These are phyloP conservation scores for Malurus alboscapulatus DNA, from an alignment of 2,113 vertebrate species.

Conservation along the genomic window DNA sequence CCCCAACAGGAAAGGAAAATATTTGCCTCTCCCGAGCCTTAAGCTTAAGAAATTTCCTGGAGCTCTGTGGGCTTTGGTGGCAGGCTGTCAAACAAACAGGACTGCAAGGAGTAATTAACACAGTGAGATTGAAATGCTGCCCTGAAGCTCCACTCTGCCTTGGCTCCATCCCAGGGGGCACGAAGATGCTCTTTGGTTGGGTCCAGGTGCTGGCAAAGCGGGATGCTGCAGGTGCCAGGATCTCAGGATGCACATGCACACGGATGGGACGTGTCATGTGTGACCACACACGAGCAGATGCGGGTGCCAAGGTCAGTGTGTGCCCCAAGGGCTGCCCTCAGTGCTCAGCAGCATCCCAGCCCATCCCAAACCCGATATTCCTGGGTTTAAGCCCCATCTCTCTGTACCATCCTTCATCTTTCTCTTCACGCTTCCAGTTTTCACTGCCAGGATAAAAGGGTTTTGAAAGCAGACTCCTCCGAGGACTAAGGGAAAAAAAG, in stretches of 20 bases:
- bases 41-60: conserved; percentile 7
- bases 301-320: rapidly evolving
- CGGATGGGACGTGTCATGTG: rapidly evolving
- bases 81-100: background rate
- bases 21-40: background rate
- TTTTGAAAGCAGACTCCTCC: conserved; percentile 1
- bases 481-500: conserved; percentile 15
- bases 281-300: background rate
- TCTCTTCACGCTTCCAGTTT: background rate
- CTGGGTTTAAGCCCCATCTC: background rate
- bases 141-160: background rate
- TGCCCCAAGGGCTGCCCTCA: rapidly evolving
- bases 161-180: background rate
- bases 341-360: background rate
- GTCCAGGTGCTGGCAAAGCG: background rate
- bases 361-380: background rate
- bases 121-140: background rate
- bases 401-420: background rate
- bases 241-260: rapidly evolving
- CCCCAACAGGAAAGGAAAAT: conserved; percentile 38
- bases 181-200: background rate
- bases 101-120: background rate
- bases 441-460: conserved; percentile 12
- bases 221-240: background rate
- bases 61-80: background rate